Conservation (phyloP, 2,888 invertebrate genomes). For the Spilosoma lubricipeda region DNA sequence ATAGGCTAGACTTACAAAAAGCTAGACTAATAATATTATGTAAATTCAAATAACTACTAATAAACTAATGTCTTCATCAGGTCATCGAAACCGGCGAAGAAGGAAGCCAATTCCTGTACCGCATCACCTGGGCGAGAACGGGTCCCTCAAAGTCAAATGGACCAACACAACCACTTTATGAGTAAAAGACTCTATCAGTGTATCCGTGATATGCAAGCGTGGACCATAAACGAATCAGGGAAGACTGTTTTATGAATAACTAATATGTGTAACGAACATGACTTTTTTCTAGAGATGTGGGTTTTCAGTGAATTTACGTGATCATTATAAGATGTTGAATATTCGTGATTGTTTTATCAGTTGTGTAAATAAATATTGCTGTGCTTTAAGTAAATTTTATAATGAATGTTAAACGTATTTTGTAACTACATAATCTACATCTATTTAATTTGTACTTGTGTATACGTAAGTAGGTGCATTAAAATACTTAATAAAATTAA, state of each 20-base stretch:
- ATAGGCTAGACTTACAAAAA: too few relatives aligned
- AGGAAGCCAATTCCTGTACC: constrained; percentile 87
- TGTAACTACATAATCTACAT: background rate
- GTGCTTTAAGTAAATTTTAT: background rate
- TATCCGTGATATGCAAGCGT: constrained; percentile 39
- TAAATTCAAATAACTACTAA: too few relatives aligned
- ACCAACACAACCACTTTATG: constrained; percentile 76
- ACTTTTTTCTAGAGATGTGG: background rate
- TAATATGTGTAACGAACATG: background rate
- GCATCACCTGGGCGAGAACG: constrained; percentile 86
- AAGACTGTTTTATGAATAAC: constrained; percentile 10
- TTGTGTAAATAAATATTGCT: background rate
- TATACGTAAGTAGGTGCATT: background rate
- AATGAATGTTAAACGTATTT: background rate
- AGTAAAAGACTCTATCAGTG: constrained; percentile 55
- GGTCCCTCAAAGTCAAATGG: constrained; percentile 64
- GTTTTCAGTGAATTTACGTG: background rate
- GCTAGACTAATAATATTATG: too few relatives aligned
- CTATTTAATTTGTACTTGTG: background rate
- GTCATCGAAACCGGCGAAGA: constrained; percentile 87
- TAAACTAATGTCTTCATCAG: constrained; percentile 50
- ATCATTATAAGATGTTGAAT: background rate
- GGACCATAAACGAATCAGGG: constrained; percentile 23
- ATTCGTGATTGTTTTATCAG: background rate
- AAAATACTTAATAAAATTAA: background rate